Percentiles rank a stretch among this genome's conserved stretches.
phyloP scores from a whole-genome alignment of 2,113 vertebrate genomes.

The Spilogale gracilis region DNA sequence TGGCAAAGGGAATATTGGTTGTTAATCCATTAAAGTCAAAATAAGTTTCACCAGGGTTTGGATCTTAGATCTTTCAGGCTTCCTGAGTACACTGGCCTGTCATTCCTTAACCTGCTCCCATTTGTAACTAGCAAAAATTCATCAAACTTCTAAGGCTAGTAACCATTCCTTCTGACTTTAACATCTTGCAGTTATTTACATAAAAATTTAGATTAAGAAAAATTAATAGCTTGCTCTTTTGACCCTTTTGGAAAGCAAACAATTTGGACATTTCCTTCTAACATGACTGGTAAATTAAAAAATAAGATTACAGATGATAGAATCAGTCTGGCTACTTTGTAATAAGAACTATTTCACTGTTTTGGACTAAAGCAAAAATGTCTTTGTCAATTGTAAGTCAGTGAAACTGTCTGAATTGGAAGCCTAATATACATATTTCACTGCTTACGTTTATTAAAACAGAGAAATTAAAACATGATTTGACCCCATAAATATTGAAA shows the following conservation, averaged over 20 bases:
- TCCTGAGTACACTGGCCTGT: neutral
- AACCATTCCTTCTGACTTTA: constrained; percentile 26
- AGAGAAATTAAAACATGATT: constrained; percentile 45
- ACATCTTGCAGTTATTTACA: neutral
- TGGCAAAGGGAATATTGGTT: neutral
- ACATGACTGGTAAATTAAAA: constrained; percentile 18
- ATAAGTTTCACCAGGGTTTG: neutral
- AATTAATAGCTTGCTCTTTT: neutral
- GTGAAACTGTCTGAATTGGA: neutral
- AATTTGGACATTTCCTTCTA: neutral
- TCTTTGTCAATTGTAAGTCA: neutral
- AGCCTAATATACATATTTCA: neutral
- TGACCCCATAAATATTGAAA: constrained; percentile 48
- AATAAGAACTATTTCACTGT: neutral
- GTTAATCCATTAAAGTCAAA: constrained; percentile 12
- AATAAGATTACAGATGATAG: neutral
- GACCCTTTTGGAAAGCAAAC: constrained; percentile 31
- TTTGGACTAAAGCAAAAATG: neutral
- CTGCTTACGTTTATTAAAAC: neutral
- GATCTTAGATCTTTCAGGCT: neutral
- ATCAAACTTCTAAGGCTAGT: neutral
- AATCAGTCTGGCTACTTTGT: neutral
- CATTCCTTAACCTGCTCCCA: constrained; percentile 9
- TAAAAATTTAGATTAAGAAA: constrained; percentile 38
- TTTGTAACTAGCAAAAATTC: neutral